Percentiles rank a stretch among this genome's conserved stretches.
These are phyloP conservation scores for Peromyscus leucopus DNA, from an alignment of 2,113 vertebrate genomes.

Conservation along the genomic window DNA sequence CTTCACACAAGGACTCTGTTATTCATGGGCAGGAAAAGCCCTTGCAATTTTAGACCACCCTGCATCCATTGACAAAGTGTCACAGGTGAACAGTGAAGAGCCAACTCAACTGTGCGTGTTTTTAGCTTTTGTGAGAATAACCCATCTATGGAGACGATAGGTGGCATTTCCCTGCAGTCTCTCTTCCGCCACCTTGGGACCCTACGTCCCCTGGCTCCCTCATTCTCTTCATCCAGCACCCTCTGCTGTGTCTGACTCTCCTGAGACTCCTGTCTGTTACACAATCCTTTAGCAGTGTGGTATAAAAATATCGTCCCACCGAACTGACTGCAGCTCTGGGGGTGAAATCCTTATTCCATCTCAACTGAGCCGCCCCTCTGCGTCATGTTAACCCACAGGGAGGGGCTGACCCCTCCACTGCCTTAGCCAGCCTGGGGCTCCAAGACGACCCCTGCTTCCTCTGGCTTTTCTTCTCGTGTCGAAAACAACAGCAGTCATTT, in stretches of 20 bases:
- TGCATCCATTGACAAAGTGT: neutral
- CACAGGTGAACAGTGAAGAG: neutral
- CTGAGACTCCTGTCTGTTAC: neutral
- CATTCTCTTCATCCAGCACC: neutral
- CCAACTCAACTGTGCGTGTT: neutral
- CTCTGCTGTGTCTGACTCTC: neutral
- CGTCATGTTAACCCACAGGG: constrained; percentile 64
- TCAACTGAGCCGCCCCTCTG: constrained; percentile 69
- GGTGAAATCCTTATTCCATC: constrained; percentile 78
- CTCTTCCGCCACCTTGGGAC: neutral
- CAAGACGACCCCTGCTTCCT: constrained; percentile 35
- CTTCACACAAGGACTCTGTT: neutral
- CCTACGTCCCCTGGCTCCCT: neutral
- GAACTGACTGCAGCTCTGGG: constrained; percentile 72
- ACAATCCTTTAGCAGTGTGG: constrained; percentile 33
- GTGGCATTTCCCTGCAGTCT: neutral
- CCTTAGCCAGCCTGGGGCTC: neutral
- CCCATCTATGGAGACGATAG: neutral
- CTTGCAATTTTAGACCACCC: neutral
- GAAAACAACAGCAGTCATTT: constrained; percentile 33
- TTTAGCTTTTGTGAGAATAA: constrained; percentile 16
- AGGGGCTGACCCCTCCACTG: neutral
- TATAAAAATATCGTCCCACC: constrained; percentile 68
- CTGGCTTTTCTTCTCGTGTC: neutral
- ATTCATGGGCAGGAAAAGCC: neutral